phyloP scores from a whole-genome alignment of 2,113 vertebrate genomes.

The Silurus meridionalis region DNA sequence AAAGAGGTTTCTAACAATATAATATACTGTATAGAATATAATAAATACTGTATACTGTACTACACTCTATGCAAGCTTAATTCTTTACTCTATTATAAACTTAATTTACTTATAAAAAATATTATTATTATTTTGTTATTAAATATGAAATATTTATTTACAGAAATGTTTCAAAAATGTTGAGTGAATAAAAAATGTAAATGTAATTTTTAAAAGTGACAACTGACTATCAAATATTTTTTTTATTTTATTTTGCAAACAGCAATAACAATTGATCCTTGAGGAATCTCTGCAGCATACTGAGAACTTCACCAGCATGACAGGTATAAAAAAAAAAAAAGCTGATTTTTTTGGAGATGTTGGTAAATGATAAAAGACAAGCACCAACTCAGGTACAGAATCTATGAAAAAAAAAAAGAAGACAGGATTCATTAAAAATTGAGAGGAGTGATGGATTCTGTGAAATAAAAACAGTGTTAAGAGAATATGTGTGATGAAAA shows the following conservation, averaged over 20 bases:
- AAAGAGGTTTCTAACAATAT: no score
- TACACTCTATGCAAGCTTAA: no score
- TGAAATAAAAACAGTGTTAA: conserved; percentile 51
- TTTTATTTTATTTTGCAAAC: not conserved
- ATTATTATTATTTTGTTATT: no score
- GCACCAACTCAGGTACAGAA: conserved; percentile 52
- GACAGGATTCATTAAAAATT: conserved; percentile 67
- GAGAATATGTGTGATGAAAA: conserved; percentile 70
- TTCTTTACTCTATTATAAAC: no score
- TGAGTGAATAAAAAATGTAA: no score
- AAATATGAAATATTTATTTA: no score
- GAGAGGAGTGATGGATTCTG: conserved; percentile 56
- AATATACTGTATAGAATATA: no score
- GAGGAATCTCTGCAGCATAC: conserved; percentile 42
- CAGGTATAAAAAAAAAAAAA: conserved; percentile 29
- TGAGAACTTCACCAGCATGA: conserved; percentile 32
- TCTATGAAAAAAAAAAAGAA: conserved; percentile 1
- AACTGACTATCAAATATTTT: no score
- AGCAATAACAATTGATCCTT: conserved; percentile 15
- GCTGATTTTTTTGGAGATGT: conserved; percentile 43
- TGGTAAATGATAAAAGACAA: conserved; percentile 49
- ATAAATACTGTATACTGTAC: no score
- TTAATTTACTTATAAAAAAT: no score
- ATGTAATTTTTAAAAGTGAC: no score
- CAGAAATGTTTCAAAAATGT: no score